Base-by-base conservation (phyloP, 2,888 invertebrate species). In the Timema cristinae region DNA sequence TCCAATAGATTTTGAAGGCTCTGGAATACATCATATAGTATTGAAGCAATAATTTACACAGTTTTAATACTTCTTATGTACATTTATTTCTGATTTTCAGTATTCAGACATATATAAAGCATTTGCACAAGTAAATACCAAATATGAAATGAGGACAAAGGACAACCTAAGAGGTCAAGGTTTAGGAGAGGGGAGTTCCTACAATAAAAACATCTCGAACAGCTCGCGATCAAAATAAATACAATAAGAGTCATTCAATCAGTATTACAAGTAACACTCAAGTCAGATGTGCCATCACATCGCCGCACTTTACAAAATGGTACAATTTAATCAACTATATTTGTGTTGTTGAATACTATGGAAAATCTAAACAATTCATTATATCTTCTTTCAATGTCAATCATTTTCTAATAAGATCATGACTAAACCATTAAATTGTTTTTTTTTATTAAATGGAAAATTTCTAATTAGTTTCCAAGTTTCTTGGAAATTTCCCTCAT, bases 81-180 rank as follows among this genome's bases (percentile, higher is more conserved):
- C 84, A 84, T 84, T 84, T 84, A 84, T 84, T 77, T 77, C 75
- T 74, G 72, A 75, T 84, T 84, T 82, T 82, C 82, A 83, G 81
- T 82, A 82, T 82, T 83, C 83, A 83, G 83, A 84, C 83, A 84
- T 84, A 83, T 84, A 84, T 84, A 84, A 84, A 84, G 84, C 84
- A 84, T 84, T 84, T 84, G 83, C 83, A 84, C 84, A 84, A 82
- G 83, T 78, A 79, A 82, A 83, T 84, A 83, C 83, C 83, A 83
- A 83, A 74, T 74, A 73, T 75, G 72, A 75, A 75, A 73, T 72
- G 72, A 75, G 73, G 72, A 73, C 74, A 73, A 75, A 73, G 74
- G 75, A 67, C 68, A 74, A 75, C 75, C 72, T 75, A 73, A 71
- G 68, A 32, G 32, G 71, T 73, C 73, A 68, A 72, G 63, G 51